A percentile compares a stretch with the other conserved stretches of the same genome.
These are phyloP conservation scores for Cheirogaleus medius DNA, from an alignment of 2,113 vertebrate genomes.

Conservation along the genomic window DNA sequence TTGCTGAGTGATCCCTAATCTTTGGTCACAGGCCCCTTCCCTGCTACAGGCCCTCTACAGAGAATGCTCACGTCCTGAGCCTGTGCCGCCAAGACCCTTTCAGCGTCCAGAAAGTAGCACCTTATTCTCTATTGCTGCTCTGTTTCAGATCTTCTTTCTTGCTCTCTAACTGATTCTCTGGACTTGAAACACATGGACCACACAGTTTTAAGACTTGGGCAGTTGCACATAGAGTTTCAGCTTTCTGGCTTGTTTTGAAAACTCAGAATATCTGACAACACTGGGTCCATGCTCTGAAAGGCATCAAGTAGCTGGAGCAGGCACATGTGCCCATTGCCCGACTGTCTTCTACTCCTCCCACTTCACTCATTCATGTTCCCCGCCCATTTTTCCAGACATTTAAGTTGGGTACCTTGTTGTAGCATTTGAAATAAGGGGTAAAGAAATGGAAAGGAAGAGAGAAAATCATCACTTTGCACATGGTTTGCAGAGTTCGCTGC, in stretches of 20 bases:
- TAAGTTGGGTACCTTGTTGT: neutral
- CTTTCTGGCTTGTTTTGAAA: neutral
- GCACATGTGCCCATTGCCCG: too few relatives aligned
- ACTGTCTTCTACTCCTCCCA: accelerated
- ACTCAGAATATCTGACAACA: neutral
- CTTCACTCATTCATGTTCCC: neutral
- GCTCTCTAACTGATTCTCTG: neutral
- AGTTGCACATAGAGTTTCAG: neutral
- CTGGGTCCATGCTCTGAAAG: neutral
- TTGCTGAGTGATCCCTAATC: neutral
- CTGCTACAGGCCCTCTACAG: neutral
- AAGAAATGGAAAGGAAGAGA: neutral
- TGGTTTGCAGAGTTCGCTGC: neutral
- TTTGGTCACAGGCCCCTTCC: neutral
- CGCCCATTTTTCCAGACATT: neutral
- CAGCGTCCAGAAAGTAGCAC: neutral
- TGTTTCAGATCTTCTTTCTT: neutral
- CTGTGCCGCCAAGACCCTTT: neutral
- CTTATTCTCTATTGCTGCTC: neutral
- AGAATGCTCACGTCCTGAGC: neutral
- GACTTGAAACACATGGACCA: neutral
- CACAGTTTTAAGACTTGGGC: neutral
- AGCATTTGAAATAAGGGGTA: neutral
- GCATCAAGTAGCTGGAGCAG: neutral
- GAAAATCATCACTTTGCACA: neutral